phyloP scores from a whole-genome alignment of 2,888 invertebrate genomes.

The Melangyna quadrimaculata region DNA sequence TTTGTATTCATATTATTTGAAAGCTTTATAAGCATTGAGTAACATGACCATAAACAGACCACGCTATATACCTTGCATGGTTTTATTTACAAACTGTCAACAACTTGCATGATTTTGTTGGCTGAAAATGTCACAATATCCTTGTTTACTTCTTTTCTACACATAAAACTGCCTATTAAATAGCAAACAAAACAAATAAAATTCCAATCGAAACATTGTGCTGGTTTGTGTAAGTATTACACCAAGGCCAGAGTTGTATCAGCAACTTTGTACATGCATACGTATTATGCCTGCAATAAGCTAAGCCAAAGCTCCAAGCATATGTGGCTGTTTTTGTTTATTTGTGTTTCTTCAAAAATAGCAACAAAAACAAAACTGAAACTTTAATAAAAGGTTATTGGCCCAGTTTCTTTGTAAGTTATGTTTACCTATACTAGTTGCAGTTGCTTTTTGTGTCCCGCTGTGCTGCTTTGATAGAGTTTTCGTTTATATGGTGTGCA shows the following conservation, averaged over 20 bases:
- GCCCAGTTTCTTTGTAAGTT: not conserved
- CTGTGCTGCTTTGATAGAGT: not conserved
- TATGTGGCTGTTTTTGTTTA: not conserved
- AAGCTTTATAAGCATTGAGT: not conserved
- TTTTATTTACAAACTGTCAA: not conserved
- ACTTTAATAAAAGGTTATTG: slow-evolving; percentile 12
- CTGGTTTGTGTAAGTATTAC: not conserved
- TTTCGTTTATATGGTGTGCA: not conserved
- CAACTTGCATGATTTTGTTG: not conserved
- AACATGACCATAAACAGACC: not conserved
- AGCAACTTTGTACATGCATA: not conserved
- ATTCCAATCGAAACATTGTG: not conserved
- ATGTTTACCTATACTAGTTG: not conserved
- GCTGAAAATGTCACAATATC: slow-evolving; percentile 4
- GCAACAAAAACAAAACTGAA: not conserved
- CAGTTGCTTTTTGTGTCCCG: not conserved
- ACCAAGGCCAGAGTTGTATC: not conserved
- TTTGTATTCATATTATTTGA: not conserved
- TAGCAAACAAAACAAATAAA: not conserved
- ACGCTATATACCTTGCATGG: not conserved
- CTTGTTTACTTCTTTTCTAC: not conserved
- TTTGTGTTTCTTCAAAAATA: not conserved
- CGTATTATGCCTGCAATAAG: not conserved
- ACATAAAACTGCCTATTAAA: not conserved
- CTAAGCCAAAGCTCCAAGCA: not conserved